Evolutionary conservation across 2,113 vertebrate genomes (phyloP).

Genomic region (Peromyscus maniculatus): DNA sequence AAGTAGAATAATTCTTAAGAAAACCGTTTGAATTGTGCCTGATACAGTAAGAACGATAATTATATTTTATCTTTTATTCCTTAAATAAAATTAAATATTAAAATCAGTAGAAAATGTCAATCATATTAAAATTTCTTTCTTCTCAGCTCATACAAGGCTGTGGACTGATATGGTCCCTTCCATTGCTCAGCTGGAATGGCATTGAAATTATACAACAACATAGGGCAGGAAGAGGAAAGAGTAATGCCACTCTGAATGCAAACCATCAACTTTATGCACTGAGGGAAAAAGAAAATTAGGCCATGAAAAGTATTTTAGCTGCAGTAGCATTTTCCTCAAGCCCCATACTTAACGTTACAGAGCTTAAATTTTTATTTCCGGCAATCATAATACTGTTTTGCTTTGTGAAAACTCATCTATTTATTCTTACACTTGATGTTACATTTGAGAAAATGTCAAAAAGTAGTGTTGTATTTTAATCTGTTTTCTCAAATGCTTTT

Average conservation of each 20-base stretch:
- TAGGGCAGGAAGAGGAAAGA: not conserved
- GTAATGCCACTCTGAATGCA: not conserved
- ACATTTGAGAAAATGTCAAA: constrained; percentile 11
- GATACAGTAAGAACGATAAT: not conserved
- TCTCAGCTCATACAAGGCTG: not conserved
- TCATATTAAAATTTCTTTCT: not conserved
- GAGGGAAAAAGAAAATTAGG: not conserved
- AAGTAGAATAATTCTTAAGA: constrained; percentile 15
- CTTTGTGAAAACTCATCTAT: constrained; percentile 33
- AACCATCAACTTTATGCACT: not conserved
- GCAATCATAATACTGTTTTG: not conserved
- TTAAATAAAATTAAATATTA: constrained; percentile 13
- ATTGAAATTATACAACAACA: not conserved
- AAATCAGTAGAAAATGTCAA: not conserved
- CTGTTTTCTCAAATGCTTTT: constrained; percentile 34
- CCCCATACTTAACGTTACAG: not conserved
- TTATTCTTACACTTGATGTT: not conserved
- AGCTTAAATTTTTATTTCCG: constrained; percentile 7
- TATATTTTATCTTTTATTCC: not conserved
- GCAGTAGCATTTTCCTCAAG: not conserved
- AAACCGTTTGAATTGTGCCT: not conserved
- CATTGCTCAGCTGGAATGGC: not conserved
- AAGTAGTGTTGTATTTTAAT: not conserved
- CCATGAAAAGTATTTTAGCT: not conserved
- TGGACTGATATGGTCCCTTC: not conserved